A percentile compares a stretch with the other conserved stretches of the same genome.
phyloP scores from a whole-genome alignment of 1,140 invertebrate species.

The Cherax quadricarinatus region DNA sequence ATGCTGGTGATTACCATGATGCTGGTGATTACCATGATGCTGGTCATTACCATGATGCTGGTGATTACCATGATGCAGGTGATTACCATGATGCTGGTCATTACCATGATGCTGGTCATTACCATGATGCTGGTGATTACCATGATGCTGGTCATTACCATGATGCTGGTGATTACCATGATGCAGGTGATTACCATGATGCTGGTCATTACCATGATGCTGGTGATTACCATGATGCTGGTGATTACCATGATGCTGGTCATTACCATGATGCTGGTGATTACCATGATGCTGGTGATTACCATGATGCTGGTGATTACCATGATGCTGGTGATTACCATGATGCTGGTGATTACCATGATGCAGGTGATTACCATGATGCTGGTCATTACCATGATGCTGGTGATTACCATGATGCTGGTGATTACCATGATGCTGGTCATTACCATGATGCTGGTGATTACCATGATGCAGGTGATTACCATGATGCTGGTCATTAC shows the following conservation, averaged over 20 bases:
- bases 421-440: slow-evolving; percentile 40
- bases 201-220: too few relatives aligned
- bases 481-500: slow-evolving; percentile 25
- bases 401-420: slow-evolving; percentile 37
- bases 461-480: slow-evolving; percentile 41
- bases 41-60: too few relatives aligned
- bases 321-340: slow-evolving; percentile 37
- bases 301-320: slow-evolving; percentile 39
- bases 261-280: too few relatives aligned
- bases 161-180: slow-evolving; percentile 45
- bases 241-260: slow-evolving; percentile 40
- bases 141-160: too few relatives aligned
- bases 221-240: slow-evolving; percentile 37
- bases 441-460: too few relatives aligned
- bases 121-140: slow-evolving; percentile 49
- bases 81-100: slow-evolving; percentile 43
- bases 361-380: slow-evolving; percentile 39
- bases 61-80: slow-evolving; percentile 42
- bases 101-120: slow-evolving; percentile 32
- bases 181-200: slow-evolving; percentile 39
- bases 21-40: slow-evolving; percentile 37
- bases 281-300: slow-evolving; percentile 41
- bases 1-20: slow-evolving; percentile 44
- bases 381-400: too few relatives aligned
- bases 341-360: slow-evolving; percentile 40